phyloP scores from a whole-genome alignment of 2,113 vertebrate species.

The Manacus vitellinus region DNA sequence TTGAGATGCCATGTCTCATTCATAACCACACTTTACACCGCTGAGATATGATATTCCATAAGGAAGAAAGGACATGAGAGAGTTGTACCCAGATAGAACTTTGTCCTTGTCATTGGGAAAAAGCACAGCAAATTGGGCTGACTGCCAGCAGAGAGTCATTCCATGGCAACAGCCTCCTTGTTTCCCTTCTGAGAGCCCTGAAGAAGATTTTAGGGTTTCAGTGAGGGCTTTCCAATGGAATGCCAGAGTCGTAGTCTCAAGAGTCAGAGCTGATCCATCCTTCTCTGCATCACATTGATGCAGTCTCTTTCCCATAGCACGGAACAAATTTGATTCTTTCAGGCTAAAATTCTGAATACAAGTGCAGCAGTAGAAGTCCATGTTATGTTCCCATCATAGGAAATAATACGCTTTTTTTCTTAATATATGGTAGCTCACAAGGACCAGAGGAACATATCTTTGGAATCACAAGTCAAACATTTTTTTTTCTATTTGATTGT shows the following conservation, averaged over 20 bases:
- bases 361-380: neutral
- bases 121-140: neutral
- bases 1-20: neutral
- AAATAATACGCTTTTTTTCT: neutral
- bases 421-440: neutral
- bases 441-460: neutral
- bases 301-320: neutral
- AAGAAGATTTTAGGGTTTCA: neutral
- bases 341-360: neutral
- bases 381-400: neutral
- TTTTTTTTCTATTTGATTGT: neutral
- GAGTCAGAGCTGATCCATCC: neutral
- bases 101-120: neutral
- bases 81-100: neutral
- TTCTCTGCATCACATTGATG: neutral
- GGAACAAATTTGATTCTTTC: neutral
- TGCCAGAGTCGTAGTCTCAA: neutral
- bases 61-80: neutral
- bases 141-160: neutral
- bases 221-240: neutral
- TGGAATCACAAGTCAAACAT: neutral
- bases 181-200: neutral
- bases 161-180: neutral
- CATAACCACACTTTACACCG: rapidly evolving
- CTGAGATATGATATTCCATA: rapidly evolving